Conservation (phyloP, 2,888 invertebrate genomes). For the Drosophila macrothrix region DNA sequence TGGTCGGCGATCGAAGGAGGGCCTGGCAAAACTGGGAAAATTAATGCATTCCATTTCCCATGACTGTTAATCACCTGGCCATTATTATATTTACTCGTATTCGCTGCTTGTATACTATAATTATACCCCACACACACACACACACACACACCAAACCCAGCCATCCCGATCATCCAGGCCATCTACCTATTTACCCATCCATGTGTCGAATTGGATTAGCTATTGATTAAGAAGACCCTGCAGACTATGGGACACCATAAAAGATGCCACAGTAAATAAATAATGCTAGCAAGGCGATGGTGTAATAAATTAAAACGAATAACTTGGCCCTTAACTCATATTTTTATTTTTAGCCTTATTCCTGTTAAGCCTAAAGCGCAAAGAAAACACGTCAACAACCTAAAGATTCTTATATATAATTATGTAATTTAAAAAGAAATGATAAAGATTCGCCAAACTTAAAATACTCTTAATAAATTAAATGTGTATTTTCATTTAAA, state of each 20-base stretch:
- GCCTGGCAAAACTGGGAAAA: slow-evolving; percentile 73
- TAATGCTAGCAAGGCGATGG: slow-evolving; percentile 1
- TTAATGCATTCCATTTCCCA: slow-evolving; percentile 76
- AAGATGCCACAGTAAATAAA: neutral
- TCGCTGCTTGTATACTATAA: slow-evolving; percentile 53
- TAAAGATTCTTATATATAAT: neutral
- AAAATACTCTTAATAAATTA: neutral
- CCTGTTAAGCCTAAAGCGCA: neutral
- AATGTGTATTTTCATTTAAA: neutral
- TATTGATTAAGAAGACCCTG: slow-evolving; percentile 48
- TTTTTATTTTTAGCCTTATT: neutral
- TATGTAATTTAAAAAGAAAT: neutral
- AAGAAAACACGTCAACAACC: neutral
- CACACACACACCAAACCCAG: slow-evolving; percentile 35
- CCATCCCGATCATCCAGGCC: slow-evolving; percentile 1
- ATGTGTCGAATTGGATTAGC: slow-evolving; percentile 73
- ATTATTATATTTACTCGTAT: slow-evolving; percentile 75
- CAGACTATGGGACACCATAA: neutral
- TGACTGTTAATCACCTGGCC: slow-evolving; percentile 76
- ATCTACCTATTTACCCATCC: slow-evolving; percentile 45
- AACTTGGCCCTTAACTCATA: neutral
- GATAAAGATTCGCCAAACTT: neutral
- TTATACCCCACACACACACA: slow-evolving; percentile 61
- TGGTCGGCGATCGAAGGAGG: slow-evolving; percentile 29
- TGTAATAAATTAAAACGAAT: neutral